These are phyloP conservation scores for Ceratosolen fusciceps DNA, from an alignment of 1,140 invertebrate species.

Conservation along the genomic window DNA sequence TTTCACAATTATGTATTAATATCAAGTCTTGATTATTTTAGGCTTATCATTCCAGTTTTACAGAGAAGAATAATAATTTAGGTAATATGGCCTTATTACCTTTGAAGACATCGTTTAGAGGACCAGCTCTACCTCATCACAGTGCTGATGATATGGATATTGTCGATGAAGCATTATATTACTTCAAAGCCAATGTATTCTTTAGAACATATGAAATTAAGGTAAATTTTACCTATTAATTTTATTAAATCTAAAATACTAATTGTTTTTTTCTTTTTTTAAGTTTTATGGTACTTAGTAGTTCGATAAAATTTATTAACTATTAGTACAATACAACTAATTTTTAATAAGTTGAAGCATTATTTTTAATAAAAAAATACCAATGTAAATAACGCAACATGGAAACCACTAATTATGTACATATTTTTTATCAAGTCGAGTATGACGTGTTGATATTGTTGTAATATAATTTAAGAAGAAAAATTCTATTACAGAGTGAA, in stretches of 20 bases:
- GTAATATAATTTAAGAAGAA: background rate
- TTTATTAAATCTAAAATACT: no score
- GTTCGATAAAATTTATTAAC: no score
- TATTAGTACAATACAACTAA: no score
- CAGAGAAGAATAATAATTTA: conserved; percentile 72
- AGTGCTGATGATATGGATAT: conserved; percentile 87
- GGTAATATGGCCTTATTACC: conserved; percentile 95
- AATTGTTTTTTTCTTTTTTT: no score
- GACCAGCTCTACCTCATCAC: conserved; percentile 83
- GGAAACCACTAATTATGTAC: no score
- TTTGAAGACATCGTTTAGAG: conserved; percentile 87
- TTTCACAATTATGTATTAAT: no score
- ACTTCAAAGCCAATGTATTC: conserved; percentile 99
- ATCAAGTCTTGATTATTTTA: conserved; percentile 9
- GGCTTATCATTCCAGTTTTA: conserved; percentile 94
- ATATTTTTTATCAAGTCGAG: no score
- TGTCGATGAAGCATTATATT: conserved; percentile 97
- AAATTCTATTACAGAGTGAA: conserved; percentile 79
- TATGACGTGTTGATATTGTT: no score
- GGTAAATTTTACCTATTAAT: conserved; percentile 73
- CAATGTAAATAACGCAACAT: no score
- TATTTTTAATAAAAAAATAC: no score
- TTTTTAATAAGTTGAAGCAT: no score
- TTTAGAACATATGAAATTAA: conserved; percentile 99
- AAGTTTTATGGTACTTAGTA: no score